A percentile compares a stretch with the other conserved stretches of the same genome.
phyloP scores from a whole-genome alignment of 2,797 vertebrate genomes.

The Brachymystax lenok region DNA sequence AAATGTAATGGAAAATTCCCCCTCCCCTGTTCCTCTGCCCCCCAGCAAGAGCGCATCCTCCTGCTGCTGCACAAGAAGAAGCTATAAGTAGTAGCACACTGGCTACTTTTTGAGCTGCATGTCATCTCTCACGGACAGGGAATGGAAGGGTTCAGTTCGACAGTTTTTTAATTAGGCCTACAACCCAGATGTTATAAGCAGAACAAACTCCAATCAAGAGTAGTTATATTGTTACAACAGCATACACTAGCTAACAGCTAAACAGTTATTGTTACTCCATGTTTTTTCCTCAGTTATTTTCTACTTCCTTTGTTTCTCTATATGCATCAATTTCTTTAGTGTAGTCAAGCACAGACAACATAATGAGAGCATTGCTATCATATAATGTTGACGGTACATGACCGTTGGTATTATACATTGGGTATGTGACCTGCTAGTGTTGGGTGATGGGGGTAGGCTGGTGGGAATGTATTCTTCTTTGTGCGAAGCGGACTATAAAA shows the following conservation, averaged over 20 bases:
- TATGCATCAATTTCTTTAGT: not conserved
- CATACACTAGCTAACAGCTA: not conserved
- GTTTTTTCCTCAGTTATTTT: not conserved
- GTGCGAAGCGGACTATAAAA: not conserved
- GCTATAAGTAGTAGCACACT: no score
- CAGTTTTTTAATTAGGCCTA: no score
- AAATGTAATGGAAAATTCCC: no score
- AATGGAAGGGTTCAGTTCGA: no score
- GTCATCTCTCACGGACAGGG: no score
- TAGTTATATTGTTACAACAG: not conserved
- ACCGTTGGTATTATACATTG: no score
- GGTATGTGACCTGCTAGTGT: not conserved
- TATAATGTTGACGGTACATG: not conserved
- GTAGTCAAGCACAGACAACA: not conserved
- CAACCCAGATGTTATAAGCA: no score
- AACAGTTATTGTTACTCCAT: not conserved
- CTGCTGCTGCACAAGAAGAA: no score
- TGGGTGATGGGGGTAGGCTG: not conserved
- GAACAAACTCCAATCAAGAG: not conserved
- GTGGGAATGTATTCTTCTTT: not conserved
- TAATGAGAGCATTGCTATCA: conserved; percentile 4
- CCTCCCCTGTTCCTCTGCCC: no score
- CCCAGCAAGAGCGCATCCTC: no score
- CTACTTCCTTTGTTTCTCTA: not conserved
- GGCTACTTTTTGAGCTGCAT: no score